Base-by-base conservation (phyloP, 2,888 invertebrate species). In the Calliscelio sp. region DNA sequence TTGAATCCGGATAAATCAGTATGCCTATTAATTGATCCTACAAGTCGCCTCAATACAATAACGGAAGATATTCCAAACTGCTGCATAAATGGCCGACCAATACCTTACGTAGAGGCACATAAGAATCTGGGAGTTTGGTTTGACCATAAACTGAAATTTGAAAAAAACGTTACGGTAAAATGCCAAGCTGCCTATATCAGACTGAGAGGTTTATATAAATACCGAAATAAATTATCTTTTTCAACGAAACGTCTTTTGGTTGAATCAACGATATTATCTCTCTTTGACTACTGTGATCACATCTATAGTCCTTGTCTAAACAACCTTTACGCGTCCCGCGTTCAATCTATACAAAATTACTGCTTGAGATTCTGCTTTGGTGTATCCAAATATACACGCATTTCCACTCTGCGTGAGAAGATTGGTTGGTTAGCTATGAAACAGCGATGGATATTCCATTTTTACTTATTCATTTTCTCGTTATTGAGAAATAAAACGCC, bases 401-500 rank as follows among this genome's bases (percentile, higher is more conserved):
- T 53, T 7, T 10, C 53, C 1, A 2, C 14, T 14, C 14, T 53
- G 3, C 53, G 53, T 53, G n/a, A 53, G n/a, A 22, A 53, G 6
- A 16, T 53, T 14, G 53, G 25, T 5, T 53, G 22, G 25, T n/a
- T 53, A 7, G 14, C 25, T 24, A 53, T 53, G 53, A n/a, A 53
- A 3, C 24, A 53, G 25, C 22, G 53, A 53, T 53, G 53, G 53
- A 25, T 53, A 4, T 53, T 14, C 14, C 25, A 53, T 24, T 53
- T 53, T 11, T 24, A 53, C 24, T 24, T 24, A 7, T 53, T 24
- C 18, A 5, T 46, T 46, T 20, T 2, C 6, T 5, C 7, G 7
- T 16, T 44, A 4, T n/a, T 44, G 11, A 10, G 8, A 10, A 44
- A 4, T 6, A n/a, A 14, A 4, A 4, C 11, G 14, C 44, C 44